Conservation (phyloP, 1,140 invertebrate species). For the Cydia amplana region DNA sequence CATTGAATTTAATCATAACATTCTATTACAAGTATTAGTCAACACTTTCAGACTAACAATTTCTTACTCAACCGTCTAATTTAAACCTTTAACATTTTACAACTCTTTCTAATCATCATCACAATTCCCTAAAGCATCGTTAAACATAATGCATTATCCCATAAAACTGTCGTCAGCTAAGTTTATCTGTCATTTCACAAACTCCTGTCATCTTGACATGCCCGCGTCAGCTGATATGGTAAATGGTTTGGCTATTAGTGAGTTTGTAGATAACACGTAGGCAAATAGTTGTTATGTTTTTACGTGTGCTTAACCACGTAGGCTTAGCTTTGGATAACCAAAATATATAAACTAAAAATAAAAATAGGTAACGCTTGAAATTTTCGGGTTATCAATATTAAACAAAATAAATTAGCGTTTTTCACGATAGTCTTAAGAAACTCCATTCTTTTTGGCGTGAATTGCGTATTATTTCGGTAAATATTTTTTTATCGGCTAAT, state of each 20-base stretch:
- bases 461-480: too few relatives aligned
- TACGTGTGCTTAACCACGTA: not conserved
- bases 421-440: too few relatives aligned
- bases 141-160: not conserved
- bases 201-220: not conserved
- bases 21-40: not conserved
- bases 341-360: too few relatives aligned
- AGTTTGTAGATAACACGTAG: not conserved
- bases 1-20: too few relatives aligned
- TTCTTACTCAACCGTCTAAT: not conserved
- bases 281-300: constrained; percentile 6
- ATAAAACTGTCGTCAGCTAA: constrained; percentile 13
- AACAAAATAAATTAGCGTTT: too few relatives aligned
- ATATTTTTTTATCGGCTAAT: too few relatives aligned
- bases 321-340: not conserved
- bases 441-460: too few relatives aligned
- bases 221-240: not conserved
- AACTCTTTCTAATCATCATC: not conserved
- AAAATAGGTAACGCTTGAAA: too few relatives aligned
- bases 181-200: constrained; percentile 5
- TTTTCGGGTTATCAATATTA: too few relatives aligned
- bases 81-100: not conserved
- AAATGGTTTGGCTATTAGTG: not conserved
- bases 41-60: not conserved
- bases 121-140: not conserved